Evolutionary conservation across 2,797 vertebrate species (phyloP).

Genomic region (Sebastes minor): DNA sequence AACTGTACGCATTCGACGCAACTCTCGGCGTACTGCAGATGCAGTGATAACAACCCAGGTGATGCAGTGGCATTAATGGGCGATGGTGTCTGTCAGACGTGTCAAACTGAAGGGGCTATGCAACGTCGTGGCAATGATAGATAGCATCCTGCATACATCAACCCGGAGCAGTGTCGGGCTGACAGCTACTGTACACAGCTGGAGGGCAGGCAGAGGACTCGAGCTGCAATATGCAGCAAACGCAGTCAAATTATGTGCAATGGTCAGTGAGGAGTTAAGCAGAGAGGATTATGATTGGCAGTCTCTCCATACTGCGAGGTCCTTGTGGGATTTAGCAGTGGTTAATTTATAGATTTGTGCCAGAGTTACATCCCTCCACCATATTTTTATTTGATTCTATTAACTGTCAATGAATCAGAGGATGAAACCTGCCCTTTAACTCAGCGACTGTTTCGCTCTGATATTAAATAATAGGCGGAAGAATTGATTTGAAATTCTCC

Average conservation of each 20-base stretch:
- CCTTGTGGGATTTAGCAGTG: neutral
- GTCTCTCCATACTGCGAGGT: neutral
- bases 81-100: constrained; percentile 62
- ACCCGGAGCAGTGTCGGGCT: constrained; percentile 33
- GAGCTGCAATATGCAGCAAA: constrained; percentile 55
- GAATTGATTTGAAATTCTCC: constrained; percentile 66
- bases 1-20: neutral
- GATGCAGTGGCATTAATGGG: constrained; percentile 60
- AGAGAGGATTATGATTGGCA: constrained; percentile 10
- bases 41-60: constrained; percentile 57
- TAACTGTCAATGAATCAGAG: neutral
- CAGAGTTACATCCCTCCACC: neutral
- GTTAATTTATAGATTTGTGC: neutral
- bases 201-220: constrained; percentile 67
- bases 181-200: constrained; percentile 66
- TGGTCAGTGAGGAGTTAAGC: constrained; percentile 41
- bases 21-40: constrained; percentile 17
- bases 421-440: constrained; percentile 30
- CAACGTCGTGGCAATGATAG: constrained; percentile 68
- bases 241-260: constrained; percentile 45
- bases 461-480: constrained; percentile 67
- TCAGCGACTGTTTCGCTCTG: constrained; percentile 21
- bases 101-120: constrained; percentile 64
- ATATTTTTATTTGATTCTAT: constrained; percentile 1
- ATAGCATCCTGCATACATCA: constrained; percentile 66